Base-by-base conservation (phyloP, 2,888 invertebrate species). In the Eupithecia centaureata region DNA sequence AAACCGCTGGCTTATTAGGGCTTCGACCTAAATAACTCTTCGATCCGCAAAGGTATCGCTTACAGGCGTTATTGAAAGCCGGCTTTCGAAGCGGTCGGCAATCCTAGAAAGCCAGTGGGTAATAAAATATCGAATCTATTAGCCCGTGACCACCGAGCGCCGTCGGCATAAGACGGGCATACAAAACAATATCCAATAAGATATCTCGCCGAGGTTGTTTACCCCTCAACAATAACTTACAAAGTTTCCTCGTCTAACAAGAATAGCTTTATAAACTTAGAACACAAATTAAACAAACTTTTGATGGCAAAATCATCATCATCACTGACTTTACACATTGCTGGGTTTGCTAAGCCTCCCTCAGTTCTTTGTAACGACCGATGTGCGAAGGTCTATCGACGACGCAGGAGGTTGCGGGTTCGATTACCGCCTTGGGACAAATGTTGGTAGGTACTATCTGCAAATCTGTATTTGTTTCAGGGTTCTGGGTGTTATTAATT, bases 91-190 rank as follows among this genome's bases (percentile, higher is more conserved):
- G 80, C 81, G 79, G 78, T 65, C 68, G 62, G 65, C 62, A 71
- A 73, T 77, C 81, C 85, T 87, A 89, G 89, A 90, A 90, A 90
- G 88, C 75, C 73, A 66, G 72, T 70, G 68, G 72, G 79, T 89
- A 86, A 86, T 86, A 81, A 79, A 83, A 86, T 86, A 85, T 84
- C 77, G 74, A 75, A 76, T 75, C 79, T 77, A 82, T 83, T 83
- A 79, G 78, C 54, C 78, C 78, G 77, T 81, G 82, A 84, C 87
- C 86, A 79, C 86, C 0, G 47, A 82, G 65, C 27, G 65, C 35
- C 63, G 65, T 61, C 59, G 63, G 42, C 59, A 30, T 38, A 63
- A 59, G 28, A 27, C 54, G 15, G 42, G 8, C 32, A 51, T 32
- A 51, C 8, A 33, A 61, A 18, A 47, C 22, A 47, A 47, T 47